Conservation (phyloP, 2,797 vertebrate species). For the Rhinoraja longicauda region DNA sequence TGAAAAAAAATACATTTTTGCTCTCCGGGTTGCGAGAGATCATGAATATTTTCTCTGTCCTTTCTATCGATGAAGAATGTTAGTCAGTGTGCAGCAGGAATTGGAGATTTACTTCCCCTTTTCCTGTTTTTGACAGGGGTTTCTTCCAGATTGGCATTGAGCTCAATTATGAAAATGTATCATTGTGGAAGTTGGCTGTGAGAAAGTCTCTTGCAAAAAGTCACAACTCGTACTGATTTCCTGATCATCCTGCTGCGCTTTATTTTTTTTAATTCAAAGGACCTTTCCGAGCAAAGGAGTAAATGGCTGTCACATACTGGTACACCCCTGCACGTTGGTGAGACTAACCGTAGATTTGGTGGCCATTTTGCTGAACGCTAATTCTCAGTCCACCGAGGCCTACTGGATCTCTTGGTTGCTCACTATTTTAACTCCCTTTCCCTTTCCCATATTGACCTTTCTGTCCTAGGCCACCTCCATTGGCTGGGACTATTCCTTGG, state of each 20-base stretch:
- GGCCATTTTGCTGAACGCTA: no score
- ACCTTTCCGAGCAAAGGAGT: neutral
- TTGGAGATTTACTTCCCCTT: neutral
- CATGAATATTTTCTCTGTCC: slow-evolving; percentile 32
- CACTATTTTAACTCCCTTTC: no score
- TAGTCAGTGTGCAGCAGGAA: slow-evolving; percentile 7
- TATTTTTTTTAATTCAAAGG: neutral
- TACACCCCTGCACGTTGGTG: neutral
- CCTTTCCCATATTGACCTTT: no score
- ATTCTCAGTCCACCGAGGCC: no score
- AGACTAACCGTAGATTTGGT: no score
- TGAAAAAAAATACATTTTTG: slow-evolving; percentile 10
- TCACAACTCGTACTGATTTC: neutral
- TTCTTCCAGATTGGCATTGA: neutral
- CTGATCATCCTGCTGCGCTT: neutral
- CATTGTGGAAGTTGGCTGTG: neutral
- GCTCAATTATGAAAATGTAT: neutral
- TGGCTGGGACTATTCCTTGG: no score
- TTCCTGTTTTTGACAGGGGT: slow-evolving; percentile 28
- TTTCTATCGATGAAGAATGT: slow-evolving; percentile 10
- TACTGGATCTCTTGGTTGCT: no score
- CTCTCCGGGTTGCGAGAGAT: slow-evolving; percentile 7
- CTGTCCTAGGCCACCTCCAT: no score
- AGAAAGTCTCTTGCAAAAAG: neutral
- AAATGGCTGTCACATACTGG: neutral